These are phyloP conservation scores for Amitus sp. DNA, from an alignment of 2,888 invertebrate genomes.

Conservation along the genomic window DNA sequence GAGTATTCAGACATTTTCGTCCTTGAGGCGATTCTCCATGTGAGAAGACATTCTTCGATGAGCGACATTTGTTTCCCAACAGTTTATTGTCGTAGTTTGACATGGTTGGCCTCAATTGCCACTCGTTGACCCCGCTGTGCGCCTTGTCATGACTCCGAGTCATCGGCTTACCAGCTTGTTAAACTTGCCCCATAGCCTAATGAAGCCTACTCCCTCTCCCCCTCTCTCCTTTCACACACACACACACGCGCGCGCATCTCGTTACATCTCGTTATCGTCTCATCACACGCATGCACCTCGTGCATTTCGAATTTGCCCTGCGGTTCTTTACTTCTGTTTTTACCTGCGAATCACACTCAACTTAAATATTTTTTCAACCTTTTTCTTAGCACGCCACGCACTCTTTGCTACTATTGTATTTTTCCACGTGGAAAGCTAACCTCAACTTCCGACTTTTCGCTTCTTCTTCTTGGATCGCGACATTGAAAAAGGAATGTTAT, in stretches of 20 bases:
- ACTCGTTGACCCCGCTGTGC: constrained; percentile 60
- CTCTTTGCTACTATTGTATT: too few species aligned
- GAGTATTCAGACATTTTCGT: constrained; percentile 3
- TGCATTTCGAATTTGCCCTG: too few species aligned
- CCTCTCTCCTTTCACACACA: not conserved
- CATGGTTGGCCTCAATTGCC: constrained; percentile 63
- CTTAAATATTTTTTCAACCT: too few species aligned
- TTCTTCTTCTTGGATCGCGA: too few species aligned
- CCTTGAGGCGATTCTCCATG: not conserved
- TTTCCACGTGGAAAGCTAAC: too few species aligned
- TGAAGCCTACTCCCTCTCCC: constrained; percentile 44
- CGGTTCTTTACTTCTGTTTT: too few species aligned
- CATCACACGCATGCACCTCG: constrained; percentile 18
- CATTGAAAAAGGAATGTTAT: too few species aligned
- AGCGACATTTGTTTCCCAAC: constrained; percentile 62
- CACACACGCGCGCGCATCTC: constrained; percentile 41
- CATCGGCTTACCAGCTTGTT: constrained; percentile 62
- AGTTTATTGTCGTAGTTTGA: constrained; percentile 62
- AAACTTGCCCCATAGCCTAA: constrained; percentile 60
- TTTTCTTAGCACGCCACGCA: too few species aligned
- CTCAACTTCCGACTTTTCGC: too few species aligned
- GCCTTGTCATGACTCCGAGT: constrained; percentile 64
- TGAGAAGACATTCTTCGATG: constrained; percentile 15
- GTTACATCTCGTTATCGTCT: constrained; percentile 20
- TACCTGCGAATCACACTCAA: too few species aligned